Base-by-base conservation (phyloP, 92 coral and sea anemone genomes). In the Porites divaricata region DNA sequence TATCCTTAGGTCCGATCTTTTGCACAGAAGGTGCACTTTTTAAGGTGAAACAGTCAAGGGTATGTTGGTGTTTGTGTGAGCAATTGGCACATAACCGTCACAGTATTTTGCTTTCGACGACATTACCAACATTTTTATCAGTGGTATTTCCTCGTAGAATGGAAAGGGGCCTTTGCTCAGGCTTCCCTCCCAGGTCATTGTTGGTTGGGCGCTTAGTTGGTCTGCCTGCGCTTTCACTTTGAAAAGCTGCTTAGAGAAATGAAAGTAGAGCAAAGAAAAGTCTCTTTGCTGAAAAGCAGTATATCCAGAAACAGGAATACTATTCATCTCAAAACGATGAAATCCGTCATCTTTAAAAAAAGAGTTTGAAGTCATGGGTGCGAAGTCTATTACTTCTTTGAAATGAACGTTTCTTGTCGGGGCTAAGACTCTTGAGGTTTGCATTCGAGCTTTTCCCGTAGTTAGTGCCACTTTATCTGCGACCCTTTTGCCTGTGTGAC, bases 301-400 rank as follows among this genome's bases (percentile, higher is more conserved):
- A 56, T 80, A 80, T 26, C 85, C 76, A 1, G 85, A 80, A 10
- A 80, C 56, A 21, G 85, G 85, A 69, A 80, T 80, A 80, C 76
- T 14, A 2, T 20, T 28, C 17, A 1, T 3, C 1, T 68, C 67
- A n/a, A 41, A 19, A 69, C 35, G 11, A 72, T 19, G 24, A 11
- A 66, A 2, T 48, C 12, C 45, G 19, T 26, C 15, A 2, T 24
- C 64, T 26, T 51, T 48, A 13, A 48, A 45, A 20, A 9, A 8
- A 10, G 25, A 9, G 23, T 78, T 50, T 15, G 35, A 28, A 28
- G 35, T 28, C 35, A 4, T 4, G 2, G 35, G 35, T 28, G 35
- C 2, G 35, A 28, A 28, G 35, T 28, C 35, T 28, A 1, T 28
- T 28, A 10, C 52, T 0, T 19, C 9, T 2, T 51, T 48, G 11